These are phyloP conservation scores for Acronicta aceris DNA, from an alignment of 2,888 invertebrate genomes.

Conservation along the genomic window DNA sequence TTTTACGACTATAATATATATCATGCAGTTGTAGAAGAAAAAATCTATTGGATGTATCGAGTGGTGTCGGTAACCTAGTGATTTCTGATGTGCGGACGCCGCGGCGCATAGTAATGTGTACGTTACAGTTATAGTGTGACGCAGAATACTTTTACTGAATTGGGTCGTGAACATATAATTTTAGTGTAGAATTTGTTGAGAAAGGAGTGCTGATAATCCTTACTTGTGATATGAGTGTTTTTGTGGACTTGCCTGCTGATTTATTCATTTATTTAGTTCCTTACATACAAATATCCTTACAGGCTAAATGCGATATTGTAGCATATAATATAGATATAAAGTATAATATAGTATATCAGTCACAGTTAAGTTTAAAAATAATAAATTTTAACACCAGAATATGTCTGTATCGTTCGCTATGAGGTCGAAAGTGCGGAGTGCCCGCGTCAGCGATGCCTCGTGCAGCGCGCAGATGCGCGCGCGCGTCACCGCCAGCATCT, in stretches of 20 bases:
- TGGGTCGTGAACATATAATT: slow-evolving; percentile 60
- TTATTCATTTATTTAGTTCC: too few relatives aligned
- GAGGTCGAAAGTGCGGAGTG: too few relatives aligned
- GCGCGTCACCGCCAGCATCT: too few relatives aligned
- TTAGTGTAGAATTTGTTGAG: slow-evolving; percentile 46
- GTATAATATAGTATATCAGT: too few relatives aligned
- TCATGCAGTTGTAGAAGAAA: slow-evolving; percentile 81
- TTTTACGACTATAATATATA: slow-evolving; percentile 84
- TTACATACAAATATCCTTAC: too few relatives aligned
- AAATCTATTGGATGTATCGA: slow-evolving; percentile 79
- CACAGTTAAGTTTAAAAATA: too few relatives aligned
- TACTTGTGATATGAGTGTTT: slow-evolving; percentile 15
- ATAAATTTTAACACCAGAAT: too few relatives aligned
- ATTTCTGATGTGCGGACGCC: slow-evolving; percentile 72
- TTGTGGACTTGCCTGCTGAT: slow-evolving; percentile 6
- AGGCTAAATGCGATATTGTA: too few relatives aligned
- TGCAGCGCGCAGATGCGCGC: too few relatives aligned
- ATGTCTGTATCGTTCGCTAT: too few relatives aligned
- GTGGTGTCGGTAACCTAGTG: slow-evolving; percentile 77
- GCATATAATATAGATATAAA: too few relatives aligned
- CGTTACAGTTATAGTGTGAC: slow-evolving; percentile 63
- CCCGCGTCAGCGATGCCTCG: too few relatives aligned
- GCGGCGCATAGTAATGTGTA: slow-evolving; percentile 72
- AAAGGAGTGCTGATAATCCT: slow-evolving; percentile 42
- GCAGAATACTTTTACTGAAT: slow-evolving; percentile 61